Conservation (phyloP, 2,113 vertebrate genomes). For the Limnothrissa miodon region DNA sequence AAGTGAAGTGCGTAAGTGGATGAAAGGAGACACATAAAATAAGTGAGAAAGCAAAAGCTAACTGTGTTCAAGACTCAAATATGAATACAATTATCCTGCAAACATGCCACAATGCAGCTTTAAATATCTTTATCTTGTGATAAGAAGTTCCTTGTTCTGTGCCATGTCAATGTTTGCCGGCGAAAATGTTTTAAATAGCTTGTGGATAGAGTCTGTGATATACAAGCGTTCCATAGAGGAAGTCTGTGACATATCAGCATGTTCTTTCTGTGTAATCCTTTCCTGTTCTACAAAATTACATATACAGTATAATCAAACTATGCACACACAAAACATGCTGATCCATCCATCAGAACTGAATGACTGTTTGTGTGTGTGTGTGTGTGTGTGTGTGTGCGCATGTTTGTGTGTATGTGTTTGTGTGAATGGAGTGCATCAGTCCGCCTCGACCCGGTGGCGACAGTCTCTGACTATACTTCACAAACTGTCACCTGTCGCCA, state of each 20-base stretch:
- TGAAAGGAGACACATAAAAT: no score
- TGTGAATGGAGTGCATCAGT: conserved; percentile 11
- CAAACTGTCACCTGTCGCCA: conserved; percentile 31
- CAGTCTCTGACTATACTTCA: conserved; percentile 33
- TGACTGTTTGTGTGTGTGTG: background rate
- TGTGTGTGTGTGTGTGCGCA: background rate
- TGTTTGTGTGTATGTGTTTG: background rate
- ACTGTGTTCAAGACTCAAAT: no score
- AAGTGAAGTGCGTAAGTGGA: no score
- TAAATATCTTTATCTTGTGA: no score
- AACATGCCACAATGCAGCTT: no score
- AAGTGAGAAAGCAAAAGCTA: no score
- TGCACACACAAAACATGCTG: background rate
- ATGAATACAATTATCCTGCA: no score
- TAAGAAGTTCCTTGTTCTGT: background rate
- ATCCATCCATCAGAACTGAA: background rate
- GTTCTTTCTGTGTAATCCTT: background rate
- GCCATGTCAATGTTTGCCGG: background rate
- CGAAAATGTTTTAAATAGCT: background rate
- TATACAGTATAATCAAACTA: background rate
- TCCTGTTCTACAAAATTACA: background rate
- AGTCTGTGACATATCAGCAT: background rate
- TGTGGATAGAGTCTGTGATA: background rate
- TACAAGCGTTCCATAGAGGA: background rate
- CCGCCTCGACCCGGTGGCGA: background rate